These are phyloP conservation scores for Macquaria ambigua DNA, from an alignment of 2,113 vertebrate genomes.

Conservation along the genomic window DNA sequence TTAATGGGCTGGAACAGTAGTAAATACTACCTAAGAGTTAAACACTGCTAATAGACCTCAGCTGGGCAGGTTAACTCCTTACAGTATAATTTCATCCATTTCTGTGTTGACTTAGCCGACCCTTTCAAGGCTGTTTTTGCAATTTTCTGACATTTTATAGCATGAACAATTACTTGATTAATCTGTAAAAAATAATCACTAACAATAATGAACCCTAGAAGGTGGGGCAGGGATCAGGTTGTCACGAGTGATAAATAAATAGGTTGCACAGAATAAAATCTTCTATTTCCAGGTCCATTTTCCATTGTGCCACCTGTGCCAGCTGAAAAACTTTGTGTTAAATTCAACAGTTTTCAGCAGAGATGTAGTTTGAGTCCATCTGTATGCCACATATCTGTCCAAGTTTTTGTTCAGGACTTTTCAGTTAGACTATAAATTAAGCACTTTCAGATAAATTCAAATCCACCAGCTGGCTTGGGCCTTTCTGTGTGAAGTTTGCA, in stretches of 20 bases:
- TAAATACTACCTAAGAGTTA: background rate
- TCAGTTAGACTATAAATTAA: background rate
- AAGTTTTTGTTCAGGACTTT: background rate
- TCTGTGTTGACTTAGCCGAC: background rate
- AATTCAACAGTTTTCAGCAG: no score
- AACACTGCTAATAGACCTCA: constrained; percentile 8
- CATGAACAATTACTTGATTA: background rate
- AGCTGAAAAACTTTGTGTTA: no score
- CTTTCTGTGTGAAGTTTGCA: background rate
- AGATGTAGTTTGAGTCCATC: background rate
- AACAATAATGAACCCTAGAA: background rate
- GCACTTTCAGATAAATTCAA: background rate
- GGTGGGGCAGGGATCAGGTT: no score
- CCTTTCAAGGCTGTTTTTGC: background rate
- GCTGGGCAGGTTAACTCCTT: background rate
- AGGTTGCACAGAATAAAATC: background rate
- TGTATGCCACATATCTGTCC: background rate
- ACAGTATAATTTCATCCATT: background rate
- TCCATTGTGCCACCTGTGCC: background rate
- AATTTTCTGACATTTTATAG: background rate
- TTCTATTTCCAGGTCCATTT: background rate
- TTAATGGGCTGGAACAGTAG: background rate
- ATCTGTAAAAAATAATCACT: background rate
- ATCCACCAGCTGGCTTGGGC: background rate
- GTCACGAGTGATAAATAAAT: background rate